Percentiles rank a stretch among this genome's conserved stretches.
Evolutionary conservation across 2,888 invertebrate genomes (phyloP).

Genomic region (Phalera bucephala): DNA sequence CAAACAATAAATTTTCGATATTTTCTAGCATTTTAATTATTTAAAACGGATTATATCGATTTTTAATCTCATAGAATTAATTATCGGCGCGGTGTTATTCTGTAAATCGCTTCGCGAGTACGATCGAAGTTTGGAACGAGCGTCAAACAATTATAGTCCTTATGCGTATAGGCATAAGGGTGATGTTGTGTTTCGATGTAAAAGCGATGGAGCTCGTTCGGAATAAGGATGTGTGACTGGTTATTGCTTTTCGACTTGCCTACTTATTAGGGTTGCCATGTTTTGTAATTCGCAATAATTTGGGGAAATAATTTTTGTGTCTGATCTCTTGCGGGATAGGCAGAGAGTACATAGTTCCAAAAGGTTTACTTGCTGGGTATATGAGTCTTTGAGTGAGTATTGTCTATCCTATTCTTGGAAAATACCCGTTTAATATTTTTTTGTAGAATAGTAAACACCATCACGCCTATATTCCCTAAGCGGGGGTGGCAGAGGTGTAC

Average conservation of each 20-base stretch:
- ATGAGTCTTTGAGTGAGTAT: conserved; percentile 1
- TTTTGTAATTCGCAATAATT: conserved; percentile 17
- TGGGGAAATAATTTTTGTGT: conserved; percentile 9
- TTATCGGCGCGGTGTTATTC: conserved; percentile 58
- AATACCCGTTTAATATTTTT: too few relatives aligned
- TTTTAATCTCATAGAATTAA: conserved; percentile 43
- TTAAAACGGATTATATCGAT: conserved; percentile 19
- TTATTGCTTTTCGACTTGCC: conserved; percentile 41
- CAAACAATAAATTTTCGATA: conserved; percentile 22
- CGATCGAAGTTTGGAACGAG: conserved; percentile 28
- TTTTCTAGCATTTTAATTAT: conserved; percentile 8
- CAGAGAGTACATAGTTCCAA: too few relatives aligned
- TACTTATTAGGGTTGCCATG: conserved; percentile 23
- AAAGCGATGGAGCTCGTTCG: conserved; percentile 32
- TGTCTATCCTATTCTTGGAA: too few relatives aligned
- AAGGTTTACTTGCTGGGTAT: too few relatives aligned
- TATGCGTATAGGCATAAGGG: conserved; percentile 43
- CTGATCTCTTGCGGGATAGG: too few relatives aligned
- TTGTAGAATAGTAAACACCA: too few relatives aligned
- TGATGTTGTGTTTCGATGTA: conserved; percentile 30
- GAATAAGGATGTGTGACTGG: conserved; percentile 62
- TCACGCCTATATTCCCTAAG: too few relatives aligned
- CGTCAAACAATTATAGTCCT: conserved; percentile 43
- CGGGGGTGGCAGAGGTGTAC: too few relatives aligned
- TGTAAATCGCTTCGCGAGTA: conserved; percentile 46